A percentile compares a stretch with the other conserved stretches of the same genome.
phyloP scores from a whole-genome alignment of 1,140 invertebrate genomes.

The Papilio dardanus region DNA sequence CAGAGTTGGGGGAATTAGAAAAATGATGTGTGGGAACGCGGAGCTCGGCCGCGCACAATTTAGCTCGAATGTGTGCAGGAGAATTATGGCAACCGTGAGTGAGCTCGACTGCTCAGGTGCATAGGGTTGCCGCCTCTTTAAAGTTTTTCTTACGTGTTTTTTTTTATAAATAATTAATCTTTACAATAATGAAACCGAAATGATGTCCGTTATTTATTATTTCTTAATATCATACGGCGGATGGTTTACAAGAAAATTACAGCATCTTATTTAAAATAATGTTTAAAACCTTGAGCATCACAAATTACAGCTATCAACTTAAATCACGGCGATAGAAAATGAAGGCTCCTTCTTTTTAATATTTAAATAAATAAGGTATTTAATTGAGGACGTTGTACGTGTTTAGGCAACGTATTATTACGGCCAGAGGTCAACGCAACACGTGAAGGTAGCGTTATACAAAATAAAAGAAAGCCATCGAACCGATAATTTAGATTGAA shows the following conservation, averaged over 20 bases:
- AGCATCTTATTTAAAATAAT: constrained; percentile 52
- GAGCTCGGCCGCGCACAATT: constrained; percentile 62
- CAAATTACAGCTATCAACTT: constrained; percentile 74
- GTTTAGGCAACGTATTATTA: constrained; percentile 71
- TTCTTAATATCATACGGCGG: constrained; percentile 42
- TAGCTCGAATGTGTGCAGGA: constrained; percentile 68
- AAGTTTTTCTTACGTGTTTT: background rate
- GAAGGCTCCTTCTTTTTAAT: constrained; percentile 75
- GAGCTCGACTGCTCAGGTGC: constrained; percentile 56
- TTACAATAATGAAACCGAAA: background rate
- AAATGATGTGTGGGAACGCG: constrained; percentile 79
- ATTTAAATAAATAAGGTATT: constrained; percentile 80
- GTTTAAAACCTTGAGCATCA: constrained; percentile 43
- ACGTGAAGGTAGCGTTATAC: constrained; percentile 63
- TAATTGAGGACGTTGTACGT: constrained; percentile 66
- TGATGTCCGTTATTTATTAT: constrained; percentile 22
- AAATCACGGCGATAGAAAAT: constrained; percentile 78
- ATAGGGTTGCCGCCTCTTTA: constrained; percentile 50
- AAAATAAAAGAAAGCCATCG: constrained; percentile 78
- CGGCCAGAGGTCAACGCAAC: constrained; percentile 77
- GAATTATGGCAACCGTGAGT: constrained; percentile 76
- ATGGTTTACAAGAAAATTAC: constrained; percentile 58
- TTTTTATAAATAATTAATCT: constrained; percentile 6
- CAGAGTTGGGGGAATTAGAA: constrained; percentile 76
- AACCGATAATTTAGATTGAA: constrained; percentile 71